Evolutionary conservation across 1,140 invertebrate genomes (phyloP).

Genomic region (Hyposmocoma kahamanoa): DNA sequence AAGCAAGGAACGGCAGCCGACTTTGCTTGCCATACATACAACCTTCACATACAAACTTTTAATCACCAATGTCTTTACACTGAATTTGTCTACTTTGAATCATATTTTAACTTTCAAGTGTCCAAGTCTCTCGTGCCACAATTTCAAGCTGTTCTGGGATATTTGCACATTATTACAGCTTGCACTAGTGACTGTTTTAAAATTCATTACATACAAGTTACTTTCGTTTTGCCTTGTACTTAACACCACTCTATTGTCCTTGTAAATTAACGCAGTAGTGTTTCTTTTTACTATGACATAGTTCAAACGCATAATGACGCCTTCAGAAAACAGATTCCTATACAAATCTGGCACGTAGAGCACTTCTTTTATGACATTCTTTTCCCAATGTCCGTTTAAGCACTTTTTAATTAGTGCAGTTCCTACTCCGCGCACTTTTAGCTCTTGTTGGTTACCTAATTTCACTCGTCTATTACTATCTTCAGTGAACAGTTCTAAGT

Average conservation of each 20-base stretch:
- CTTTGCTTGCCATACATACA: conserved; percentile 45
- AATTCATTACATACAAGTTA: conserved; percentile 24
- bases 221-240: conserved; percentile 14
- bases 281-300: conserved; percentile 18
- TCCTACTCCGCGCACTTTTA: conserved; percentile 19
- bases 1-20: conserved; percentile 27
- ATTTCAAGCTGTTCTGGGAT: conserved; percentile 16
- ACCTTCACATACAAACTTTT: conserved; percentile 44
- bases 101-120: conserved; percentile 23
- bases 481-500: conserved; percentile 19
- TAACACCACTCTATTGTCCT: conserved; percentile 19
- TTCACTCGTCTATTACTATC: conserved; percentile 21
- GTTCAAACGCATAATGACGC: conserved; percentile 21
- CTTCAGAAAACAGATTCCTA: conserved; percentile 39
- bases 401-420: conserved; percentile 21
- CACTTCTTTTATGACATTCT: conserved; percentile 24
- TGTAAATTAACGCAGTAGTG: conserved; percentile 16
- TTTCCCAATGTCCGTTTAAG: conserved; percentile 31
- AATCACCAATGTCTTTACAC: conserved; percentile 1
- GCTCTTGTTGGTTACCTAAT: conserved; percentile 21
- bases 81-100: conserved; percentile 14
- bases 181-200: conserved; percentile 12
- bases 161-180: conserved; percentile 24
- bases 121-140: conserved; percentile 31
- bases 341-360: conserved; percentile 29